A percentile compares a stretch with the other conserved stretches of the same genome.
phyloP scores from a whole-genome alignment of 2,888 invertebrate genomes.

The Neoscelio sp. region DNA sequence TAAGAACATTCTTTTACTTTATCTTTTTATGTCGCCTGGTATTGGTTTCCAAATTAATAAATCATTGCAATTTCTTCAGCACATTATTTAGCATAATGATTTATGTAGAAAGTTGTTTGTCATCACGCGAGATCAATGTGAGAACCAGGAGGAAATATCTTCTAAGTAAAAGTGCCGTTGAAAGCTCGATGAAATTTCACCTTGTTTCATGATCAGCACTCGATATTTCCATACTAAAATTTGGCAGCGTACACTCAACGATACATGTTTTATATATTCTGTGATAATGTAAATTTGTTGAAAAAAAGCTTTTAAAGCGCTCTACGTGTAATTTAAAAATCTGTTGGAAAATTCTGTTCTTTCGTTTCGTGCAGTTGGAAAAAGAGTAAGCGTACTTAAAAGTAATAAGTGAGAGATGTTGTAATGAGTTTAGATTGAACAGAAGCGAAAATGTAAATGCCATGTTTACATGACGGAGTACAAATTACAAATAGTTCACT shows the following conservation, averaged over 20 bases:
- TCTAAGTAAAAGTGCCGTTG: slow-evolving; percentile 22
- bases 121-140: slow-evolving; percentile 30
- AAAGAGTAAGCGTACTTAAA: slow-evolving; percentile 24
- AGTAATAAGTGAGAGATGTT: slow-evolving; percentile 29
- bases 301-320: too few species aligned
- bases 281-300: neutral
- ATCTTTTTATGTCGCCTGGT: too few species aligned
- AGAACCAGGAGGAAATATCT: slow-evolving; percentile 42
- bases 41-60: too few species aligned
- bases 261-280: too few species aligned
- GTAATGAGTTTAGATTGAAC: slow-evolving; percentile 59
- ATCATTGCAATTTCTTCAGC: too few species aligned
- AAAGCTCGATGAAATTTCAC: slow-evolving; percentile 20
- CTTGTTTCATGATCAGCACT: slow-evolving; percentile 20
- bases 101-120: too few species aligned
- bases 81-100: too few species aligned
- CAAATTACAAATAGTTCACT: slow-evolving; percentile 64
- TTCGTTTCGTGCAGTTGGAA: neutral
- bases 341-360: neutral
- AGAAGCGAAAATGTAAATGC: slow-evolving; percentile 65
- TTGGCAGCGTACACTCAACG: too few species aligned
- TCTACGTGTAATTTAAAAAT: neutral
- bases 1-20: too few species aligned
- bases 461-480: slow-evolving; percentile 60
- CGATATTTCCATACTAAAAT: slow-evolving; percentile 5